phyloP scores from a whole-genome alignment of 2,113 vertebrate species.

The Podocnemis expansa region DNA sequence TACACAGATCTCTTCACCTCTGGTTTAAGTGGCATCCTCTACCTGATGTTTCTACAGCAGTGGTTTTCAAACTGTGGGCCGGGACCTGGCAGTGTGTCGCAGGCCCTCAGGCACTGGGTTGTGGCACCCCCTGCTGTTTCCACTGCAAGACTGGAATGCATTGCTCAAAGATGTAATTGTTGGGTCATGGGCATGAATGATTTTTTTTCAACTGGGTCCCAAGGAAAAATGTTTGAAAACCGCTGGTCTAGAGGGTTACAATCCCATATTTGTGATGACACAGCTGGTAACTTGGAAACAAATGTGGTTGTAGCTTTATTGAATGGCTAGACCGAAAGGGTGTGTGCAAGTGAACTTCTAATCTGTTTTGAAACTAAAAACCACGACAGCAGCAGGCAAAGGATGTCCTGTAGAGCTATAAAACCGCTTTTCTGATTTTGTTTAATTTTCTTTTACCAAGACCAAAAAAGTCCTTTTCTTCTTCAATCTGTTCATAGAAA shows the following conservation, averaged over 20 bases:
- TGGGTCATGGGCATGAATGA: too few relatives aligned
- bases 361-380: neutral
- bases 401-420: neutral
- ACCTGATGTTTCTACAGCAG: too few relatives aligned
- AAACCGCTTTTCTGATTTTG: neutral
- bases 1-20: neutral
- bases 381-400: neutral
- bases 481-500: slow-evolving; percentile 74
- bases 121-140: too few relatives aligned
- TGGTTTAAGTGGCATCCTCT: neutral
- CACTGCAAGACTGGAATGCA: too few relatives aligned
- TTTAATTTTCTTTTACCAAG: neutral
- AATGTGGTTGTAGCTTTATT: neutral
- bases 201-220: too few relatives aligned
- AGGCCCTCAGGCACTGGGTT: too few relatives aligned
- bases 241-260: neutral
- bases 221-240: too few relatives aligned
- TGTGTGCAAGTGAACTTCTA: neutral
- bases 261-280: neutral
- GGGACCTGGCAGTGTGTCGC: too few relatives aligned
- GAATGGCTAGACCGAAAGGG: neutral
- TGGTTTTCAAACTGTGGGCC: too few relatives aligned
- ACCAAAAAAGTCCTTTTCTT: neutral
- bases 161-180: too few relatives aligned
- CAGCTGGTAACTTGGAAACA: neutral